Conservation (phyloP, 2,888 invertebrate genomes). For the Micoletzkya japonica region DNA sequence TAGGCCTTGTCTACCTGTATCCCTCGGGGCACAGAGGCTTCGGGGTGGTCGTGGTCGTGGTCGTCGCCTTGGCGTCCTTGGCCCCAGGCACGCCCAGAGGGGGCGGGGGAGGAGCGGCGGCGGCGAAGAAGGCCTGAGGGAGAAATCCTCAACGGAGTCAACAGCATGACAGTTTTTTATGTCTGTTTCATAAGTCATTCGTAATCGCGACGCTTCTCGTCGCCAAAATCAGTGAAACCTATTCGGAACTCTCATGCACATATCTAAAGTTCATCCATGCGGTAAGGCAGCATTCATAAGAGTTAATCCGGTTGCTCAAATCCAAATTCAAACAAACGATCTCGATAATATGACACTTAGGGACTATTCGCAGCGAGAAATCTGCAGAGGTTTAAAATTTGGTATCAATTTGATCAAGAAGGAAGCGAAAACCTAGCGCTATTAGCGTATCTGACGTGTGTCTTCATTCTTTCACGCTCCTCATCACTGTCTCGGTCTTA, state of each 20-base stretch:
- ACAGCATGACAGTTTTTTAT: no score
- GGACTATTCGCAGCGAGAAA: neutral
- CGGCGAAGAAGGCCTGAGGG: neutral
- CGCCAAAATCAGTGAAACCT: no score
- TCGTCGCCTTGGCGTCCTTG: neutral
- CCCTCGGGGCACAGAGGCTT: constrained; percentile 11
- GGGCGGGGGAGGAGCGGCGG: neutral
- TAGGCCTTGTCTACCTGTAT: constrained; percentile 19
- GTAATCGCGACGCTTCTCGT: no score
- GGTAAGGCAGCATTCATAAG: no score
- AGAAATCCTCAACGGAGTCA: neutral
- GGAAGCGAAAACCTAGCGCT: no score
- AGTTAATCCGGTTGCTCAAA: neutral
- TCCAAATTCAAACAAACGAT: neutral
- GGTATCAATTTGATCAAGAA: no score
- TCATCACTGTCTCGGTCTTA: no score
- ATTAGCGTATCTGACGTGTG: no score
- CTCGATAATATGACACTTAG: neutral
- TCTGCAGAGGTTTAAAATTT: neutral
- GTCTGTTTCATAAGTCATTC: no score
- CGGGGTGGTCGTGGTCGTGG: neutral
- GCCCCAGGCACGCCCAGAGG: neutral
- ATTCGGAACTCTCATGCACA: no score
- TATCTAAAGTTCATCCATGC: no score
- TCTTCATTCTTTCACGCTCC: neutral